phyloP scores from a whole-genome alignment of 2,113 vertebrate species.

The Zapus hudsonius region DNA sequence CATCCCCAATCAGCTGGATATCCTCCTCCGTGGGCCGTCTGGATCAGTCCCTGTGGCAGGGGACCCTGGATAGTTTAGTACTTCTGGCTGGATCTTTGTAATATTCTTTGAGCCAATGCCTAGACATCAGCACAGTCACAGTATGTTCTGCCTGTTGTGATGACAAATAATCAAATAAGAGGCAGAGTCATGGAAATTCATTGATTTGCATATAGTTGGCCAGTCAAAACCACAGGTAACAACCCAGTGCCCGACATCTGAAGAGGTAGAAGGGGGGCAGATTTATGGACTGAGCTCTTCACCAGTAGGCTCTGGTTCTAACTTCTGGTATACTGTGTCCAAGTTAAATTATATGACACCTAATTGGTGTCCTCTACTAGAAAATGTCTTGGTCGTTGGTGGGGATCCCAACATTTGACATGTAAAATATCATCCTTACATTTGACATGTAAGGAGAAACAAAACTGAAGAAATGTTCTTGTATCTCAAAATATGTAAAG shows the following conservation, averaged over 20 bases:
- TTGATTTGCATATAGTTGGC: not conserved
- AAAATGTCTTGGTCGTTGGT: not conserved
- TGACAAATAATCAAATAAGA: not conserved
- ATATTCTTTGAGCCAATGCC: not conserved
- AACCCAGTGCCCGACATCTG: not conserved
- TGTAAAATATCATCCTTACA: not conserved
- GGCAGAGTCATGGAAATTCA: not conserved
- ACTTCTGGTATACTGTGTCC: not conserved
- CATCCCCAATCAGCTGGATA: too few species aligned
- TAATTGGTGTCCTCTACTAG: too few species aligned
- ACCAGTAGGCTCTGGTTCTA: not conserved
- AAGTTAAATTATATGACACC: not conserved
- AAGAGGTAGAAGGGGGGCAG: too few species aligned
- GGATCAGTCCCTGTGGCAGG: too few species aligned
- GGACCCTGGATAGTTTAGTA: too few species aligned
- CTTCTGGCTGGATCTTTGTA: too few species aligned
- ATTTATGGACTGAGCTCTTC: not conserved
- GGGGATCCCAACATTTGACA: not conserved
- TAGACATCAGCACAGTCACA: not conserved
- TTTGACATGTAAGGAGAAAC: not conserved
- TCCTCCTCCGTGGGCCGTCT: too few species aligned
- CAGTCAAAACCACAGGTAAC: not conserved
- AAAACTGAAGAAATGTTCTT: not conserved
- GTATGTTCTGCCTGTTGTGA: not conserved
- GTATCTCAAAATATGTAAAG: not conserved